Conservation (phyloP, 2,113 vertebrate species). For the Heterochromis multidens region DNA sequence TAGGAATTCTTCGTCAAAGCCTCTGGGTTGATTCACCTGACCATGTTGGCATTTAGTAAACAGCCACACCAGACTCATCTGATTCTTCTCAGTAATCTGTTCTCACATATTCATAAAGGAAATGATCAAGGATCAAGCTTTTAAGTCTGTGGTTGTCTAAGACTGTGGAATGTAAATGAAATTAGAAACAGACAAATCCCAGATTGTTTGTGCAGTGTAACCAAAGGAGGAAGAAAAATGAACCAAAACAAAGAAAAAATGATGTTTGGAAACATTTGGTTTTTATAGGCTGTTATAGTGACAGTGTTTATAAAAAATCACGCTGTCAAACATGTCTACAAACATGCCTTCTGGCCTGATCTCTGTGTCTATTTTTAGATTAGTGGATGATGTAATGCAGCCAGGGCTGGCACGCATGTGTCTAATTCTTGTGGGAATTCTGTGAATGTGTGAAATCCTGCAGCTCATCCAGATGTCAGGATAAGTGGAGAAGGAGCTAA, state of each 20-base stretch:
- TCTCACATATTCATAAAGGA: neutral
- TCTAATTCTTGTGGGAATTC: slow-evolving; percentile 2
- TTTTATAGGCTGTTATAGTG: neutral
- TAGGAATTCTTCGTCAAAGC: neutral
- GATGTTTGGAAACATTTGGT: neutral
- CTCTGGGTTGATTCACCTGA: neutral
- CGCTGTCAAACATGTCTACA: slow-evolving; percentile 1
- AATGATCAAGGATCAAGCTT: neutral
- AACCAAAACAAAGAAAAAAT: neutral
- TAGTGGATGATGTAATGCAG: slow-evolving; percentile 44
- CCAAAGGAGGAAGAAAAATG: neutral
- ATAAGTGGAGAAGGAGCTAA: neutral
- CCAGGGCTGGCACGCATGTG: neutral
- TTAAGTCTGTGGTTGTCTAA: neutral
- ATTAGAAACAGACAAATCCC: neutral
- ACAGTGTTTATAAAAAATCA: neutral
- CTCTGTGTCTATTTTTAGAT: slow-evolving; percentile 60
- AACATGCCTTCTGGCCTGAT: slow-evolving; percentile 41
- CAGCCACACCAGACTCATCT: neutral
- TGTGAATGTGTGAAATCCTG: slow-evolving; percentile 32
- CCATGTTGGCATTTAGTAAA: neutral
- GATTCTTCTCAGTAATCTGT: neutral
- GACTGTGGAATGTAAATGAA: neutral
- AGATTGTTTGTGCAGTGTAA: neutral
- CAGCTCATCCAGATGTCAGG: slow-evolving; percentile 17